phyloP scores from a whole-genome alignment of 1,140 invertebrate genomes.

The Oncopeltus fasciatus region DNA sequence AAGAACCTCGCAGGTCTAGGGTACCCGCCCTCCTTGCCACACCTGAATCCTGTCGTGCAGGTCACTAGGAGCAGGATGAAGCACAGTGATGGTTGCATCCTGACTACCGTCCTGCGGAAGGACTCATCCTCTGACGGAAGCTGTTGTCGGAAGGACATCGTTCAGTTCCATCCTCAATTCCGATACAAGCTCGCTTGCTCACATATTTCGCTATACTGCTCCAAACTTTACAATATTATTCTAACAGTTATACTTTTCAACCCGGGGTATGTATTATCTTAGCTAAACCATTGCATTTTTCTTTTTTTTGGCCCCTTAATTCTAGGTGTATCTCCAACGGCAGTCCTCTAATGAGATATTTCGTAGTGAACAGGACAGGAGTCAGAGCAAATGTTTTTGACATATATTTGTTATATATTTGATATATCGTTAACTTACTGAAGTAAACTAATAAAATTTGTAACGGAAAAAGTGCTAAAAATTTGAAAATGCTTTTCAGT shows the following conservation, averaged over 20 bases:
- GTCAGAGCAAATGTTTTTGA: too few relatives aligned
- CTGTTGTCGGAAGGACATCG: not conserved
- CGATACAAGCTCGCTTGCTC: not conserved
- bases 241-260: slow-evolving; percentile 2
- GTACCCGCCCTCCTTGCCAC: slow-evolving; percentile 22
- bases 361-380: too few relatives aligned
- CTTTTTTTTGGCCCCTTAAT: too few relatives aligned
- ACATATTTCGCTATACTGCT: not conserved
- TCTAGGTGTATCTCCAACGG: too few relatives aligned
- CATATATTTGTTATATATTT: too few relatives aligned
- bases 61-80: slow-evolving; percentile 11
- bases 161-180: too few relatives aligned
- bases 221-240: slow-evolving; percentile 1
- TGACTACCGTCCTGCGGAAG: not conserved
- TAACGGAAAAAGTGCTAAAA: too few relatives aligned
- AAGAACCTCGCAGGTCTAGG: slow-evolving; percentile 26
- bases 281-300: not conserved
- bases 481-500: too few relatives aligned
- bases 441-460: too few relatives aligned
- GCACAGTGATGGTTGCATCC: not conserved
- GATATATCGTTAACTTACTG: too few relatives aligned
- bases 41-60: slow-evolving; percentile 17
- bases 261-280: not conserved
- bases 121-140: not conserved
- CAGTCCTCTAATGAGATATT: too few relatives aligned